Percentiles rank a stretch among this genome's conserved stretches.
Evolutionary conservation across 2,888 invertebrate species (phyloP).

Genomic region (Clepsis dumicolana): DNA sequence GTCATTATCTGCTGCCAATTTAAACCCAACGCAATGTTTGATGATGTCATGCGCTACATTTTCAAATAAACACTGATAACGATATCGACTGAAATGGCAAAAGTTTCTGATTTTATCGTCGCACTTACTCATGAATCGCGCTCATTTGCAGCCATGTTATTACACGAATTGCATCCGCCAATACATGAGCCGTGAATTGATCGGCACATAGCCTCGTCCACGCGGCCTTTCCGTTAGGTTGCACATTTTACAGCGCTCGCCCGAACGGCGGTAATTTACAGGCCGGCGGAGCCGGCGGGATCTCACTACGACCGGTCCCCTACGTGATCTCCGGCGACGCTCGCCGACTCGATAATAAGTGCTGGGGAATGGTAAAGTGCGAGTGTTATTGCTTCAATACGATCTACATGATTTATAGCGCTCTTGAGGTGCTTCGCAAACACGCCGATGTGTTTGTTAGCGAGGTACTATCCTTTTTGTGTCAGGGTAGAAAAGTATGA

Average conservation of each 20-base stretch:
- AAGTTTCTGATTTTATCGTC: conserved; percentile 11
- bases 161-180: conserved; percentile 24
- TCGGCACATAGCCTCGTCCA: conserved; percentile 43
- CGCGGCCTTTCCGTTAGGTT: conserved; percentile 68
- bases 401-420: conserved; percentile 35
- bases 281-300: conserved; percentile 50
- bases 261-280: conserved; percentile 57
- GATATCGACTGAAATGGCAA: conserved; percentile 16
- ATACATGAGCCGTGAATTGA: conserved; percentile 26
- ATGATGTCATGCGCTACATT: neutral
- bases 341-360: conserved; percentile 68
- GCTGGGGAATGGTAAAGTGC: conserved; percentile 49
- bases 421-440: conserved; percentile 1
- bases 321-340: conserved; percentile 79
- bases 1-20: conserved; percentile 39
- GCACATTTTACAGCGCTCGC: conserved; percentile 70
- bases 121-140: conserved; percentile 13
- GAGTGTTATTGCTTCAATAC: conserved; percentile 44
- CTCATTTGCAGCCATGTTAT: conserved; percentile 33
- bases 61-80: conserved; percentile 18
- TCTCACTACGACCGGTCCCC: conserved; percentile 70
- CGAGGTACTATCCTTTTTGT: neutral
- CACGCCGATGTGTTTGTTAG: neutral
- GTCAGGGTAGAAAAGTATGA: neutral
- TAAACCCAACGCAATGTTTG: conserved; percentile 6